Conservation (phyloP, 2,797 vertebrate species). For the Balearica regulorum region DNA sequence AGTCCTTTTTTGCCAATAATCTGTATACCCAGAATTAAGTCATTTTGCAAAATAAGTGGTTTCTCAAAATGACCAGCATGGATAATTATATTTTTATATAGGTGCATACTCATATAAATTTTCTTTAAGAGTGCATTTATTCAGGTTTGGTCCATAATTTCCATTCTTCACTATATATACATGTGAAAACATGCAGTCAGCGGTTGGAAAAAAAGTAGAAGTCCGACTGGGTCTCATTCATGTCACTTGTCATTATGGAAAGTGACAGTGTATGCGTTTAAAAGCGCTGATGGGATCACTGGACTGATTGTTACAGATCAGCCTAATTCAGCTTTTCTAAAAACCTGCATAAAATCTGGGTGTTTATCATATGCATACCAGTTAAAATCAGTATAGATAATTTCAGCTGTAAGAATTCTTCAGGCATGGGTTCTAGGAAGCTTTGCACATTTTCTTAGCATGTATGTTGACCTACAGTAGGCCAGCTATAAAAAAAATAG, state of each 20-base stretch:
- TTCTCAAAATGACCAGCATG: background rate
- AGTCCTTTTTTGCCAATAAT: background rate
- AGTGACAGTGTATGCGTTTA: background rate
- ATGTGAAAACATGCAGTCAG: background rate
- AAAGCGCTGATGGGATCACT: background rate
- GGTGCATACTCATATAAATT: background rate
- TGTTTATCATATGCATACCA: accelerated
- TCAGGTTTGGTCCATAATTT: background rate
- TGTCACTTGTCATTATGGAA: background rate
- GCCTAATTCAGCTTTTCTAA: background rate
- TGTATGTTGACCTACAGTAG: background rate
- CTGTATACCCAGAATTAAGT: background rate
- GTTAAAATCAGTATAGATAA: background rate
- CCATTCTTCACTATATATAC: background rate
- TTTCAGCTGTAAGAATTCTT: background rate
- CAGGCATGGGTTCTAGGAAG: background rate
- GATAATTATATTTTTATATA: conserved; percentile 3
- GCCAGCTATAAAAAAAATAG: background rate
- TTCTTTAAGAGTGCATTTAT: background rate
- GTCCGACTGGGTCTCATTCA: background rate
- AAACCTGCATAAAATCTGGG: background rate
- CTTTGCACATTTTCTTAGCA: background rate
- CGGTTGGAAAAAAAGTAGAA: background rate
- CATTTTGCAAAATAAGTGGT: conserved; percentile 1
- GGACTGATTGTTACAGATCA: background rate